These are phyloP conservation scores for Crossaster papposus DNA, from an alignment of 53 echinoderm and acorn worm species.

Conservation along the genomic window DNA sequence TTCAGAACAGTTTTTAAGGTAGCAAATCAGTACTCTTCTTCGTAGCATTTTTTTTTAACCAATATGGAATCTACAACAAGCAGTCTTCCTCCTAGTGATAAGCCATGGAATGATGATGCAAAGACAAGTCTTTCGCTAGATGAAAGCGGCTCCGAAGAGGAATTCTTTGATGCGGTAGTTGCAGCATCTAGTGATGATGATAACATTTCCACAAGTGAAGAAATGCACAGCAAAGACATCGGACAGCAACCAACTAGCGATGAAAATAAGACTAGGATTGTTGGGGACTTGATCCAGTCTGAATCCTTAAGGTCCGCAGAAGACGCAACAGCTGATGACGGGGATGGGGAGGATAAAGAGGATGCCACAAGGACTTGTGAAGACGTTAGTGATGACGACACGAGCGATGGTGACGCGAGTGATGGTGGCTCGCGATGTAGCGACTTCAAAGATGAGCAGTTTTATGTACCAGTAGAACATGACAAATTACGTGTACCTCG, in stretches of 20 bases:
- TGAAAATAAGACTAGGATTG: not conserved
- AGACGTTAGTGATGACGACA: not conserved
- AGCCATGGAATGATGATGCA: not conserved
- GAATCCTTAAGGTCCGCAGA: not conserved
- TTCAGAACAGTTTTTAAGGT: too few relatives aligned
- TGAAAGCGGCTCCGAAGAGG: conserved; percentile 67
- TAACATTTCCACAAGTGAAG: not conserved
- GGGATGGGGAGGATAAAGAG: too few relatives aligned
- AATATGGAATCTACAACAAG: not conserved
- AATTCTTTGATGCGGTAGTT: conserved; percentile 72
- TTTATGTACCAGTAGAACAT: not conserved
- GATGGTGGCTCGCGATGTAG: conserved; percentile 6
- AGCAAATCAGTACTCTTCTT: not conserved
- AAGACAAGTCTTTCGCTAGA: not conserved
- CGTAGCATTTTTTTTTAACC: not conserved
- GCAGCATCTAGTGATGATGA: conserved; percentile 12
- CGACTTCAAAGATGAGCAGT: not conserved
- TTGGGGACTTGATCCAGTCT: conserved; percentile 16
- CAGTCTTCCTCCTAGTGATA: not conserved
- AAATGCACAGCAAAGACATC: not conserved
- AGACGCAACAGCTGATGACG: not conserved
- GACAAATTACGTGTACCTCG: not conserved
- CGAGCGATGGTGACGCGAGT: not conserved
- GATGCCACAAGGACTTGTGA: not conserved
- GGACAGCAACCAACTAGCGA: not conserved